Evolutionary conservation across 2,888 invertebrate species (phyloP).

Genomic region (Hedya salicella): DNA sequence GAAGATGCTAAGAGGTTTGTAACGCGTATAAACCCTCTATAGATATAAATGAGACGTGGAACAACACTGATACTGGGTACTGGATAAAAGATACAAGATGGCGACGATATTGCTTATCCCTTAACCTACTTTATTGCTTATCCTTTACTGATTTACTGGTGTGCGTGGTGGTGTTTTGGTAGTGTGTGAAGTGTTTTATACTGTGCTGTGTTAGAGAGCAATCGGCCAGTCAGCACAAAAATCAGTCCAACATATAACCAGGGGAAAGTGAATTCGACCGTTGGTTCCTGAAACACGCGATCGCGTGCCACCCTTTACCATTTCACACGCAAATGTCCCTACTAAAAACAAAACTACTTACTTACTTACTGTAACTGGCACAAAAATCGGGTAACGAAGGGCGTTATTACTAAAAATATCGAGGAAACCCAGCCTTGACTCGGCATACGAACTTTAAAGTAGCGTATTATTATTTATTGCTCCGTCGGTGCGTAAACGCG

Average conservation of each 20-base stretch:
- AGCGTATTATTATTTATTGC: conserved; percentile 35
- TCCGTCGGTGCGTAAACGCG: conserved; percentile 11
- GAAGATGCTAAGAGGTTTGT: no score
- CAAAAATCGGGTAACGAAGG: conserved; percentile 37
- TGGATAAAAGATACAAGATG: no score
- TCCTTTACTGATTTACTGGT: no score
- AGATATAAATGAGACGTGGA: no score
- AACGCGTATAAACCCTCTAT: no score
- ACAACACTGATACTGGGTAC: no score
- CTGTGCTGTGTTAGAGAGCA: no score
- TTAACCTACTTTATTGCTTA: no score
- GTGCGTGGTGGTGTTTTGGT: no score
- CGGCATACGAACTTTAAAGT: conserved; percentile 23
- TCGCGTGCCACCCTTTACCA: conserved; percentile 75
- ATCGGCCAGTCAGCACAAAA: conserved; percentile 5
- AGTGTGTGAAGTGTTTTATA: no score
- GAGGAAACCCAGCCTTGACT: conserved; percentile 30
- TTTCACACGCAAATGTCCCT: conserved; percentile 70
- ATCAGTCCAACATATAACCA: conserved; percentile 27
- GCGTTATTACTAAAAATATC: conserved; percentile 32
- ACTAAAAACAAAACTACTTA: conserved; percentile 62
- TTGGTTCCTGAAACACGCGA: conserved; percentile 61
- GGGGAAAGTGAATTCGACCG: conserved; percentile 41
- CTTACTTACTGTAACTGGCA: conserved; percentile 45
- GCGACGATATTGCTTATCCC: no score